A percentile compares a stretch with the other conserved stretches of the same genome.
Conservation (phyloP, 2,888 invertebrate genomes). For the Branchipolynoe longqiensis region DNA sequence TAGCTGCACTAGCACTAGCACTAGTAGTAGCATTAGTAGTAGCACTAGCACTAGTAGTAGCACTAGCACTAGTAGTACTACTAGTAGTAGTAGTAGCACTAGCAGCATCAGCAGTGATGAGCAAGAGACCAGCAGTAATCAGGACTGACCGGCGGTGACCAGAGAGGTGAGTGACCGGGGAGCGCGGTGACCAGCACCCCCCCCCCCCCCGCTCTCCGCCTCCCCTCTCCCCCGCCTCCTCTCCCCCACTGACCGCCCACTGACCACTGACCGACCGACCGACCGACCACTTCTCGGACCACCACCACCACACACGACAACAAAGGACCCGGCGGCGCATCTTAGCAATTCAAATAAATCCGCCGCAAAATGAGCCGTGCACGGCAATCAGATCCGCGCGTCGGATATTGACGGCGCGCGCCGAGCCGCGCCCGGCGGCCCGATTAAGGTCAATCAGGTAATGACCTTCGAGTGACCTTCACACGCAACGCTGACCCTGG, state of each 20-base stretch:
- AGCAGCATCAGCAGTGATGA: no score
- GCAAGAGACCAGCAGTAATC: no score
- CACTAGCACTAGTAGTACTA: no score
- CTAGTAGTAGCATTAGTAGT: no score
- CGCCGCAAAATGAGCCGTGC: not conserved
- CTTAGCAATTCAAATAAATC: slow-evolving; percentile 55
- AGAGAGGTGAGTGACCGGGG: not conserved
- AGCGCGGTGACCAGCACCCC: not conserved
- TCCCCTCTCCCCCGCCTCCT: no score
- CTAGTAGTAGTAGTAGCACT: no score
- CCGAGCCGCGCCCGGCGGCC: not conserved
- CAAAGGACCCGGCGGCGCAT: slow-evolving; percentile 6
- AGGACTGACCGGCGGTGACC: no score
- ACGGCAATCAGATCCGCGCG: slow-evolving; percentile 1
- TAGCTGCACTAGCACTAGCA: no score
- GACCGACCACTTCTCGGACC: not conserved
- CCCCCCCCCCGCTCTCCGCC: not conserved
- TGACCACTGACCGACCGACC: not conserved
- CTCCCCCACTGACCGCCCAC: slow-evolving; percentile 3
- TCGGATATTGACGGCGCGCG: slow-evolving; percentile 24
- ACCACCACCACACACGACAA: not conserved
- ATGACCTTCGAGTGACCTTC: slow-evolving; percentile 54
- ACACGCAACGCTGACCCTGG: slow-evolving; percentile 51
- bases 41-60: no score
- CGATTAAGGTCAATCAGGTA: slow-evolving; percentile 52